A percentile compares a stretch with the other conserved stretches of the same genome.
Conservation (phyloP, 2,113 vertebrate species). For the Eolophus roseicapilla region DNA sequence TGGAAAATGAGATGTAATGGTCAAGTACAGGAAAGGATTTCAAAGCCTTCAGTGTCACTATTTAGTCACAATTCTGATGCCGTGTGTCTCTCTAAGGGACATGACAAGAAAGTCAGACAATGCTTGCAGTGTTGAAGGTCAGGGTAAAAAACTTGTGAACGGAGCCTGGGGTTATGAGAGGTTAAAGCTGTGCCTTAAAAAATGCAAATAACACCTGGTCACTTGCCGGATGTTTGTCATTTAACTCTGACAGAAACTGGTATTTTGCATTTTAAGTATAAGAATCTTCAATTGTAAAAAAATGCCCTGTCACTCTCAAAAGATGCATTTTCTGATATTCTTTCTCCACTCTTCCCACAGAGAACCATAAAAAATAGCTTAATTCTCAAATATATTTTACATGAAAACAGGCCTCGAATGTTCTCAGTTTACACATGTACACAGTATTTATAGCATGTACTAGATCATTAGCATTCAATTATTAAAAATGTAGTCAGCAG, state of each 20-base stretch:
- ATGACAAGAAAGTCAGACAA: not conserved
- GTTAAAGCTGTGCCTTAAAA: not conserved
- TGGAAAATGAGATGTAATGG: not conserved
- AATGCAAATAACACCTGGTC: not conserved
- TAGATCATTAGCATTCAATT: not conserved
- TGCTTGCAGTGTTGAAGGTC: not conserved
- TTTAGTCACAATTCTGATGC: not conserved
- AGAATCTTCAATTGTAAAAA: not conserved
- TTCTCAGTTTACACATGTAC: not conserved
- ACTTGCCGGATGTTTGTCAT: not conserved
- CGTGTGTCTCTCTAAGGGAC: not conserved
- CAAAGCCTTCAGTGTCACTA: not conserved
- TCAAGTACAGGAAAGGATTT: not conserved
- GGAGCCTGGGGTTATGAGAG: not conserved
- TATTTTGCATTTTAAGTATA: not conserved
- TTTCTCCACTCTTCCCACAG: not conserved
- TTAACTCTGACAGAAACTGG: not conserved
- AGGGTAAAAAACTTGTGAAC: not conserved
- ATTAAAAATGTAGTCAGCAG: not conserved
- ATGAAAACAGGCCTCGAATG: not conserved
- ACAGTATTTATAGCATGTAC: not conserved
- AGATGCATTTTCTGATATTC: not conserved
- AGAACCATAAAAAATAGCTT: not conserved
- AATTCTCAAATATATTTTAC: not conserved
- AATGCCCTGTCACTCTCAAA: not conserved